A percentile compares a stretch with the other conserved stretches of the same genome.
phyloP scores from a whole-genome alignment of 2,797 vertebrate species.

The Cyclopterus lumpus region DNA sequence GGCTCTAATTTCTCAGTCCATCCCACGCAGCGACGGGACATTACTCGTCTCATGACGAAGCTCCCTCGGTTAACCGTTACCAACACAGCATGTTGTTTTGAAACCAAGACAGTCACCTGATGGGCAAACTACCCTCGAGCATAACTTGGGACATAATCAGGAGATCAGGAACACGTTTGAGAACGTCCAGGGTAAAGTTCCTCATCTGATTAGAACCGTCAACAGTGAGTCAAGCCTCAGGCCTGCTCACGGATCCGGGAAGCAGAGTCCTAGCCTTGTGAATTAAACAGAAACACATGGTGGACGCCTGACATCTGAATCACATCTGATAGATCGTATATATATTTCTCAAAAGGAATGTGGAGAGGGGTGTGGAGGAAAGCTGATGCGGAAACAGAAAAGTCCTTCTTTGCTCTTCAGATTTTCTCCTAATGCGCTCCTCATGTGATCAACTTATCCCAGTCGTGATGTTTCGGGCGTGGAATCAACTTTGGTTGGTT shows the following conservation, averaged over 20 bases:
- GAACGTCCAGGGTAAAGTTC: slow-evolving; percentile 14
- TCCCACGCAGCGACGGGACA: slow-evolving; percentile 1
- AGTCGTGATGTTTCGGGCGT: neutral
- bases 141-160: slow-evolving; percentile 44
- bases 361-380: neutral
- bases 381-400: neutral
- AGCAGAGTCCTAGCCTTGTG: neutral
- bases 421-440: neutral
- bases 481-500: neutral
- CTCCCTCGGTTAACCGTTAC: slow-evolving; percentile 25
- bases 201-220: slow-evolving; percentile 10
- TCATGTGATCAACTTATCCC: neutral
- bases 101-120: slow-evolving; percentile 44
- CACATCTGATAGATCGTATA: slow-evolving; percentile 32
- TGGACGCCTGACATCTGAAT: slow-evolving; percentile 49
- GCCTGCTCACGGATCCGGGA: slow-evolving; percentile 10
- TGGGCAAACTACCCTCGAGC: slow-evolving; percentile 18
- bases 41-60: slow-evolving; percentile 23
- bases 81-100: slow-evolving; percentile 35
- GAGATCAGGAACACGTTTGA: slow-evolving; percentile 18
- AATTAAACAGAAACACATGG: slow-evolving; percentile 47
- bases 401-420: neutral
- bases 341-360: slow-evolving; percentile 26
- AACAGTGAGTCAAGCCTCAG: neutral
- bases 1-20: neutral